Conservation (phyloP, 1,140 invertebrate genomes). For the Ips nitidus region DNA sequence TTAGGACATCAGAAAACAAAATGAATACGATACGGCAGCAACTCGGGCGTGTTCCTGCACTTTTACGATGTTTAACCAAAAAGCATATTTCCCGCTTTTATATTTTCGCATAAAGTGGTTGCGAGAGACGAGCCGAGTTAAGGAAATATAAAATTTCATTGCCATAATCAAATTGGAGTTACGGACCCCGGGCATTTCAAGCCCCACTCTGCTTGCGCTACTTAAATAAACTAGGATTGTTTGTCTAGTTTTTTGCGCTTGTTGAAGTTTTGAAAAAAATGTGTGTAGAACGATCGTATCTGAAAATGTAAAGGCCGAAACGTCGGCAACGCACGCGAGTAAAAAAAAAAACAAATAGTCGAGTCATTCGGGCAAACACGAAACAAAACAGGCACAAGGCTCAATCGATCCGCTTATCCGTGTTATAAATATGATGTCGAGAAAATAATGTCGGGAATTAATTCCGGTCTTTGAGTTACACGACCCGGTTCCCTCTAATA, state of each 20-base stretch:
- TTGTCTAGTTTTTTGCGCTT: no score
- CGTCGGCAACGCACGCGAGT: constrained; percentile 5
- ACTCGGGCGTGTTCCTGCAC: constrained; percentile 11
- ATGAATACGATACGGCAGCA: constrained; percentile 18
- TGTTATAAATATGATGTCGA: constrained; percentile 20
- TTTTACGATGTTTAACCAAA: constrained; percentile 20
- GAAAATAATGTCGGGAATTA: constrained; percentile 19
- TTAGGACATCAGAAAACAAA: constrained; percentile 17
- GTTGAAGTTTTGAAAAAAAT: no score
- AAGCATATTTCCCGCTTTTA: constrained; percentile 23
- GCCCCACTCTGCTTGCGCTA: no score
- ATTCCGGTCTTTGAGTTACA: constrained; percentile 6
- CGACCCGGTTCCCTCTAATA: background rate
- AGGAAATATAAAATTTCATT: constrained; percentile 19
- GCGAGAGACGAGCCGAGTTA: background rate
- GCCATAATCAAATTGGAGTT: constrained; percentile 7
- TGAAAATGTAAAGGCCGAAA: background rate
- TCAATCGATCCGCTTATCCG: constrained; percentile 21
- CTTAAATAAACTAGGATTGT: no score
- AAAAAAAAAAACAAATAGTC: constrained; percentile 10
- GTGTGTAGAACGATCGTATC: no score
- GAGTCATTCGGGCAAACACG: constrained; percentile 13
- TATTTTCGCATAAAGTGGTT: constrained; percentile 9
- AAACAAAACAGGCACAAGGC: constrained; percentile 12
- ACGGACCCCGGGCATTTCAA: background rate